phyloP scores from a whole-genome alignment of 1,140 invertebrate species.

The Solenopsis invicta region DNA sequence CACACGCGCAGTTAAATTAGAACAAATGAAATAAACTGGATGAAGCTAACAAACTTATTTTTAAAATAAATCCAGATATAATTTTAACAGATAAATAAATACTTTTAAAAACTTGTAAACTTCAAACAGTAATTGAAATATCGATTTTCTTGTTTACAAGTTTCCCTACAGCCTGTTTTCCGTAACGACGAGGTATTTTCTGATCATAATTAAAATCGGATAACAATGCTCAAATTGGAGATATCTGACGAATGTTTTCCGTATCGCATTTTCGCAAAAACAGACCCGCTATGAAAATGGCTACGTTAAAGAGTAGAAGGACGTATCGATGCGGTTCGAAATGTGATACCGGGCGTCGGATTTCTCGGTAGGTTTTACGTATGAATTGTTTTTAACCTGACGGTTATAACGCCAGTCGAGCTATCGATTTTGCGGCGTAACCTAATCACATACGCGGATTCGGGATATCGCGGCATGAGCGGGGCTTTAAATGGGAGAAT shows the following conservation, averaged over 20 bases:
- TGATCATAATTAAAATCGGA: slow-evolving; percentile 66
- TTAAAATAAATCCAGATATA: not conserved
- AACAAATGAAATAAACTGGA: slow-evolving; percentile 22
- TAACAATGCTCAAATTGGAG: slow-evolving; percentile 63
- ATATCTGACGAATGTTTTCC: slow-evolving; percentile 56
- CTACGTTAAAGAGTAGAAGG: slow-evolving; percentile 55
- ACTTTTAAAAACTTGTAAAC: slow-evolving; percentile 23
- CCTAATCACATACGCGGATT: slow-evolving; percentile 61
- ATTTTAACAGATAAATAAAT: not conserved
- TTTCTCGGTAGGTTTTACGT: slow-evolving; percentile 69
- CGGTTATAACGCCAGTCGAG: slow-evolving; percentile 39
- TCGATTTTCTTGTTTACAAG: slow-evolving; percentile 52
- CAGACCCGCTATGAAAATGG: slow-evolving; percentile 54
- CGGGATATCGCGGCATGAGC: not conserved
- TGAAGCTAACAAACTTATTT: slow-evolving; percentile 2
- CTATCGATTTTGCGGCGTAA: slow-evolving; percentile 66
- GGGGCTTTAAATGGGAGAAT: slow-evolving; percentile 21
- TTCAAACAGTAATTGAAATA: slow-evolving; percentile 45
- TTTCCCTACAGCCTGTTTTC: slow-evolving; percentile 1
- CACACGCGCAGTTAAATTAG: not conserved
- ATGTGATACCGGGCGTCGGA: slow-evolving; percentile 62
- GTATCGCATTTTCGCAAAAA: slow-evolving; percentile 57
- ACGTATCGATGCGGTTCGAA: slow-evolving; percentile 55
- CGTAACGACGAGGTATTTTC: slow-evolving; percentile 47
- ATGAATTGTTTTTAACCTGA: slow-evolving; percentile 72